phyloP scores from a whole-genome alignment of 1,140 invertebrate species.

The Brachionus rubens region DNA sequence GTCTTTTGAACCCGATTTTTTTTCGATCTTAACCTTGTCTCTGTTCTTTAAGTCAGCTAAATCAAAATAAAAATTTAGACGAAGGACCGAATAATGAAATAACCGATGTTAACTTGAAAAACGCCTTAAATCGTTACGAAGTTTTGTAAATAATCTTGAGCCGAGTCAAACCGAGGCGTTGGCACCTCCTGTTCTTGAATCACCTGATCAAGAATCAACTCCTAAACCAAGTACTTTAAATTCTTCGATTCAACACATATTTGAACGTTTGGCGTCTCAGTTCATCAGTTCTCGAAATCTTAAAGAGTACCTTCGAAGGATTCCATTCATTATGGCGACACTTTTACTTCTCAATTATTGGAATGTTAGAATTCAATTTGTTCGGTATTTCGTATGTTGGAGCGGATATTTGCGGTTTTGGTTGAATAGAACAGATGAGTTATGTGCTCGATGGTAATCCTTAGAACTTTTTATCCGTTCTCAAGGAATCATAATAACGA shows the following conservation, averaged over 20 bases:
- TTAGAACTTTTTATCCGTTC: constrained; percentile 64
- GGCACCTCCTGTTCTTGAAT: background rate
- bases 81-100: background rate
- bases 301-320: too few relatives aligned
- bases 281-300: too few relatives aligned
- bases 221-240: background rate
- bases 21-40: background rate
- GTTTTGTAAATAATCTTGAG: constrained; percentile 26
- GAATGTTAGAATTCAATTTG: constrained; percentile 37
- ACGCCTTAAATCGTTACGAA: background rate
- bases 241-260: too few relatives aligned
- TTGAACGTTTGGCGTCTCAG: too few relatives aligned
- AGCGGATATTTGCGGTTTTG: constrained; percentile 83
- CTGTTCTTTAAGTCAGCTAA: background rate
- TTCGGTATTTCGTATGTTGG: constrained; percentile 69
- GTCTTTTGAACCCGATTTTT: background rate
- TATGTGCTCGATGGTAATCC: constrained; percentile 64
- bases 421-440: constrained; percentile 69
- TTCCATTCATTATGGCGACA: constrained; percentile 54
- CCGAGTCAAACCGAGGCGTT: background rate
- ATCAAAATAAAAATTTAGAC: constrained; percentile 3
- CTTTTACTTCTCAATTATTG: constrained; percentile 54
- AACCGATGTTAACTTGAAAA: constrained; percentile 27
- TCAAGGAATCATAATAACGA: constrained; percentile 57
- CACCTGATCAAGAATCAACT: background rate